phyloP scores from a whole-genome alignment of 2,888 invertebrate species.

The Trichogramma evanescens region DNA sequence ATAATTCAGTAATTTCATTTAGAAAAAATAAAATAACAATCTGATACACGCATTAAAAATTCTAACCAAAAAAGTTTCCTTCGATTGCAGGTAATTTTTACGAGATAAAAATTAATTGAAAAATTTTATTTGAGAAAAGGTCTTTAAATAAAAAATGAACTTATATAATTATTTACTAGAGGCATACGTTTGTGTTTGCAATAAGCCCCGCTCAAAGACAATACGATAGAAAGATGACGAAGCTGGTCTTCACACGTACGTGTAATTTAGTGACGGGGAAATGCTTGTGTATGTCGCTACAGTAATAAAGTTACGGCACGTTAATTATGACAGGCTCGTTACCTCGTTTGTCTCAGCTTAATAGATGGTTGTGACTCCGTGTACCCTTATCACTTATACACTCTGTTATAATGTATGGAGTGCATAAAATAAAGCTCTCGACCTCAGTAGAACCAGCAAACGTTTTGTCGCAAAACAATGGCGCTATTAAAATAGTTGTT shows the following conservation, averaged over 20 bases:
- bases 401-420: too few species aligned
- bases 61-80: not conserved
- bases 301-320: slow-evolving; percentile 45
- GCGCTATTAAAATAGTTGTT: too few species aligned
- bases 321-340: slow-evolving; percentile 48
- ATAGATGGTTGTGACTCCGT: slow-evolving; percentile 44
- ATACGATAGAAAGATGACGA: too few species aligned
- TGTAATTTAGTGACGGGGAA: not conserved
- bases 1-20: too few species aligned
- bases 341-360: slow-evolving; percentile 45
- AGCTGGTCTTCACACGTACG: too few species aligned
- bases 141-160: not conserved
- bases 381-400: too few species aligned
- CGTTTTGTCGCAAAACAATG: too few species aligned
- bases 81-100: not conserved
- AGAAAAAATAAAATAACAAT: too few species aligned
- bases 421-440: too few species aligned
- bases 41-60: too few species aligned
- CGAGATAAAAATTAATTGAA: not conserved
- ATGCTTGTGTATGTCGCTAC: slow-evolving; percentile 33
- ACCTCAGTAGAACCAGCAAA: too few species aligned
- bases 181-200: not conserved
- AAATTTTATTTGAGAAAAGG: not conserved
- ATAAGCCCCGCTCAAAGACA: too few species aligned
- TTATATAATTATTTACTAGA: not conserved